These are phyloP conservation scores for Eospalax fontanierii DNA, from an alignment of 2,797 vertebrate species.

Conservation along the genomic window DNA sequence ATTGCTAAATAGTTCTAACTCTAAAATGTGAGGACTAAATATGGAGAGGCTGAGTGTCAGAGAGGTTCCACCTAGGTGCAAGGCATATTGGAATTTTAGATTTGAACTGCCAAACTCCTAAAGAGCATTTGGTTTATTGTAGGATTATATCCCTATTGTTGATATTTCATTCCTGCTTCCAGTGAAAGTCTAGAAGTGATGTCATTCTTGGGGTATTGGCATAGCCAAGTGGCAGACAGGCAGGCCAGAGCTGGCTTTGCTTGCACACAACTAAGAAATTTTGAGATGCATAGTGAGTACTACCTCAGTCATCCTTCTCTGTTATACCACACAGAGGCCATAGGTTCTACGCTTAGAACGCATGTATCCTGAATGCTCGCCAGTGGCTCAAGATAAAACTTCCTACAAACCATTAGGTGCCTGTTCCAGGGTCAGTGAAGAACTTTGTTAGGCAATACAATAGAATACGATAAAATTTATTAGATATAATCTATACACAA, in stretches of 20 bases:
- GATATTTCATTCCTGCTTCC: background rate
- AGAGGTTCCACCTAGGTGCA: background rate
- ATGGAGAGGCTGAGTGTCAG: background rate
- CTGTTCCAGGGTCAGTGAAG: constrained; percentile 26
- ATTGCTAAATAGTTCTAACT: constrained; percentile 39
- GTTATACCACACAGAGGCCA: background rate
- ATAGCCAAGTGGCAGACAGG: background rate
- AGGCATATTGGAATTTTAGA: background rate
- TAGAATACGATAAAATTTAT: constrained; percentile 51
- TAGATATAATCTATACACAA: background rate
- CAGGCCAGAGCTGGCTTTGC: background rate
- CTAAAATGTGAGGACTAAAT: background rate
- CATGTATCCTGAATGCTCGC: background rate
- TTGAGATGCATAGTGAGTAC: background rate
- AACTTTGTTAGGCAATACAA: background rate
- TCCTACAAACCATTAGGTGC: background rate
- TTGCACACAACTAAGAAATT: constrained; percentile 27
- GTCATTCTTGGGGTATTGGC: background rate
- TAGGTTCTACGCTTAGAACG: background rate
- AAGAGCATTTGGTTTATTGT: background rate
- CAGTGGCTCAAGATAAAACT: background rate
- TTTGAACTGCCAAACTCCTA: background rate
- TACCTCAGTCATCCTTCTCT: background rate
- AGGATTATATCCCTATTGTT: background rate
- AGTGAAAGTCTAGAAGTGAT: background rate